Conservation (phyloP, 2,113 vertebrate genomes). For the Marcusenius ussheri region DNA sequence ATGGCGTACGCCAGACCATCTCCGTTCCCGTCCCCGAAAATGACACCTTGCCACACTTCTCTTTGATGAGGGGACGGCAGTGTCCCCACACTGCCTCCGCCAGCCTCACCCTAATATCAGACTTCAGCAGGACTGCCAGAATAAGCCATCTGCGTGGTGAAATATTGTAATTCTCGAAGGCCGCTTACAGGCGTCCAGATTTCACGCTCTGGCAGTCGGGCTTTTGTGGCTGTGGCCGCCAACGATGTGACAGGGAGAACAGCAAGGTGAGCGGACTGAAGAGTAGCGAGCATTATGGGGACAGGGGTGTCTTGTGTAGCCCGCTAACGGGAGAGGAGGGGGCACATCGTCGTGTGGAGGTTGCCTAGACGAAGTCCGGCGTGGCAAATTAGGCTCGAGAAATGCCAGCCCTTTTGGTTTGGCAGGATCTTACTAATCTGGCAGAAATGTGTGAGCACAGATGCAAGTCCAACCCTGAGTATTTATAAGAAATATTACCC, state of each 20-base stretch:
- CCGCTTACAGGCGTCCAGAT: not conserved
- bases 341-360: too few relatives aligned
- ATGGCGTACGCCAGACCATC: not conserved
- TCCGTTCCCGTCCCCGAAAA: not conserved
- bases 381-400: not conserved
- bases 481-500: not conserved
- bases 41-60: not conserved
- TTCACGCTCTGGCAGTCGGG: not conserved
- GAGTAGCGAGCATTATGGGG: not conserved
- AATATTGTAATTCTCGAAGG: conserved; percentile 12
- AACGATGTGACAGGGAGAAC: not conserved
- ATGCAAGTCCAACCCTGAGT: not conserved
- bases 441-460: not conserved
- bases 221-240: not conserved
- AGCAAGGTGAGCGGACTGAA: not conserved
- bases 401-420: not conserved
- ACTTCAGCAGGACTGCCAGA: not conserved
- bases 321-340: not conserved
- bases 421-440: not conserved
- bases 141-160: conserved; percentile 5
- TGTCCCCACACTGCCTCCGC: not conserved
- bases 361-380: not conserved
- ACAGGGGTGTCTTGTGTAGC: not conserved
- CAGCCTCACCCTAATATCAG: not conserved
- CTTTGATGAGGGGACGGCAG: not conserved